Conservation (phyloP, 2,888 invertebrate genomes). For the Cristatella mucedo region DNA sequence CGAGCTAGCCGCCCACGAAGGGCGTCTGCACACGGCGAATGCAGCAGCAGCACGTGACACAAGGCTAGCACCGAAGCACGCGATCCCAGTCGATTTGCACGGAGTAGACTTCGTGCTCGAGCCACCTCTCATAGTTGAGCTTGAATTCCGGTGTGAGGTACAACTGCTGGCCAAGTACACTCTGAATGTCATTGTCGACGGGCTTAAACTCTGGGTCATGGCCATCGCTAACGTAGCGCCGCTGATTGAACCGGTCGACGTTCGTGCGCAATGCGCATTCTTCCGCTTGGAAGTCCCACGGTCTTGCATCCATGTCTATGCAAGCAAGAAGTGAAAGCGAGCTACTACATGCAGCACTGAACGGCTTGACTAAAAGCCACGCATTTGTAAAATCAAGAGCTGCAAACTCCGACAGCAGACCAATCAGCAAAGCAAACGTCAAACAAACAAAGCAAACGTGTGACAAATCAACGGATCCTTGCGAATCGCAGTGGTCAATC, state of each 20-base stretch:
- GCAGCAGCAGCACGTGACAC: no score
- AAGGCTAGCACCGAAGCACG: constrained; percentile 25
- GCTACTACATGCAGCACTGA: no score
- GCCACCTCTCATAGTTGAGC: constrained; percentile 67
- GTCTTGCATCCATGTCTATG: constrained; percentile 76
- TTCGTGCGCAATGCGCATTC: constrained; percentile 82
- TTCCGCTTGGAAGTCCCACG: constrained; percentile 91
- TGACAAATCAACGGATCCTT: no score
- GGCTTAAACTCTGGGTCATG: constrained; percentile 46
- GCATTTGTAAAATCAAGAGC: no score
- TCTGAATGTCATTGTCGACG: constrained; percentile 65
- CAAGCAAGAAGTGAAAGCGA: no score
- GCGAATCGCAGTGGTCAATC: no score
- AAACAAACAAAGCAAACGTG: no score
- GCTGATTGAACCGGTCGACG: constrained; percentile 86
- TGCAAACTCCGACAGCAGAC: no score
- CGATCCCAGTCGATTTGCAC: constrained; percentile 50
- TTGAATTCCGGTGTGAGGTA: constrained; percentile 67
- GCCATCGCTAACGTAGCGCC: constrained; percentile 55
- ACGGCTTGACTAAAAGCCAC: no score
- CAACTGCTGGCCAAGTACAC: constrained; percentile 58
- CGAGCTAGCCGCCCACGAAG: no score
- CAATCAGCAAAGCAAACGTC: no score
- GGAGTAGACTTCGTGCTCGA: constrained; percentile 87
- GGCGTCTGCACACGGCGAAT: no score